Evolutionary conservation across 2,113 vertebrate species (phyloP), one percentile per base, ranked within the genome.

Genomic region (Lepisosteus osseus): DNA sequence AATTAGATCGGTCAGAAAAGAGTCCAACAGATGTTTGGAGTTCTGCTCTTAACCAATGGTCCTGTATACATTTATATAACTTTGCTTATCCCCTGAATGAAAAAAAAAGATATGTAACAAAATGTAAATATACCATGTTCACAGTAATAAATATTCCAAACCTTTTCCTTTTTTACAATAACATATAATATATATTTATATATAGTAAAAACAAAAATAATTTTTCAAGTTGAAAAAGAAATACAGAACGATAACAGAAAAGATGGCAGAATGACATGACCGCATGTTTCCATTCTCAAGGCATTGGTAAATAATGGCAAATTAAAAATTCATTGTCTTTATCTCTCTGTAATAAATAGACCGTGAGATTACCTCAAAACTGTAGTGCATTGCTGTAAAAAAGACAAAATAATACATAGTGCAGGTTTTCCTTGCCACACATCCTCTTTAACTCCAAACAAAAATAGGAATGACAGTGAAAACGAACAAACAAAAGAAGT

Each of bases 141-240:
- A 98, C 94, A 94, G 93, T 96, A 94, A 98, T 94, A 98, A 97
- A 97, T 96, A 97, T 94, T 90, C 87, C 90, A 87, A 85, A 82
- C 78, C 83, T 7, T 84, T 87, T 87, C 87, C 82, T 88, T 90
- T 85, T 88, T 90, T 92, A 92, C 88, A 93, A 83, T 88, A 90
- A 93, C 87, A 93, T 85, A 84, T 78, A 85, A 74, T 92, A 85
- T 91, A 89, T 82, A 90, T 81, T 83, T 84, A 86, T 87, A 85
- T 86, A 90, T 87, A 87, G 87, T 90, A 91, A 89, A 92, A 91
- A 90, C 80, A 14, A 65, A 69, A 51, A 12, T 84, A 85, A 79
- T 85, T 80, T 95, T 96, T 93, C 96, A 96, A 94, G 95, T 92
- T 91, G 95, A 92, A 92, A 95, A 90, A 93, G 92, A 90, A 78